Evolutionary conservation across 2,888 invertebrate species (phyloP).

Genomic region (Cosmia trapezina): DNA sequence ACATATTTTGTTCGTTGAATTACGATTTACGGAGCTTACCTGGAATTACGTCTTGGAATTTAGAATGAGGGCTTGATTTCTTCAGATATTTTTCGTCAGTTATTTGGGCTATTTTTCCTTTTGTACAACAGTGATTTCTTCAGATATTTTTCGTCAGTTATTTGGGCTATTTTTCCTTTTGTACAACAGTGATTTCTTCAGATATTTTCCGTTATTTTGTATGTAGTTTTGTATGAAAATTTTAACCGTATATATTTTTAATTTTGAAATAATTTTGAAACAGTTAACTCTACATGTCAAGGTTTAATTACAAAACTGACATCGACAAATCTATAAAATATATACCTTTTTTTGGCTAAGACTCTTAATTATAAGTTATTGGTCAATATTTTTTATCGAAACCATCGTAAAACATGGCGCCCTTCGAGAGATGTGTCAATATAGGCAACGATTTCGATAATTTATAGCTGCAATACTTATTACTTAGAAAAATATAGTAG

Average conservation of each 20-base stretch:
- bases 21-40: neutral
- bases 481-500: neutral
- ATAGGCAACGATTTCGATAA: neutral
- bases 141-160: too few species aligned
- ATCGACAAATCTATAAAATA: neutral
- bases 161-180: neutral
- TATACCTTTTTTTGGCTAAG: neutral
- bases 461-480: neutral
- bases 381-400: neutral
- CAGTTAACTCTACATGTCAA: conserved; percentile 17
- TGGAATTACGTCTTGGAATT: too few species aligned
- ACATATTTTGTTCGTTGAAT: neutral
- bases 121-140: neutral
- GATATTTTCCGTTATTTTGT: too few species aligned
- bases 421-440: conserved; percentile 28
- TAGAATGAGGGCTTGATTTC: neutral
- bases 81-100: neutral
- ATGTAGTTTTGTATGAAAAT: neutral
- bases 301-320: conserved; percentile 32
- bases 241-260: neutral
- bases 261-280: conserved; percentile 38
- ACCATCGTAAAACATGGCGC: conserved; percentile 9
- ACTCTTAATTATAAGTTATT: conserved; percentile 31
- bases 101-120: neutral
- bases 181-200: neutral